A percentile compares a stretch with the other conserved stretches of the same genome.
These are phyloP conservation scores for Caenorhabditis virilis DNA, from an alignment of 2,888 invertebrate genomes.

Conservation along the genomic window DNA sequence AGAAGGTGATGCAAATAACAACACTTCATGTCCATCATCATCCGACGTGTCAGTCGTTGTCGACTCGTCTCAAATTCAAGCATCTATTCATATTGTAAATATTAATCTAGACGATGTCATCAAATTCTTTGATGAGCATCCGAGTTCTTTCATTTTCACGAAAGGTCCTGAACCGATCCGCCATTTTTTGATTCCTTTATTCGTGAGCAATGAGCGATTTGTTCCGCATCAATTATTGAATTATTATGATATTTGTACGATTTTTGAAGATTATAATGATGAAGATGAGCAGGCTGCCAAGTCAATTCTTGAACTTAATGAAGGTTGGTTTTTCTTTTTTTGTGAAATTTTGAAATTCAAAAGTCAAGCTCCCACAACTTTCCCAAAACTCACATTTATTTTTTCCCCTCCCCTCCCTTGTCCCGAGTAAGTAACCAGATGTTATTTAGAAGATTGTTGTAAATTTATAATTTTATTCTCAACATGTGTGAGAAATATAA, in stretches of 20 bases:
- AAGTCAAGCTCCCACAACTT: no score
- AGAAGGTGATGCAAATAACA: slow-evolving; percentile 27
- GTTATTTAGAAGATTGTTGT: no score
- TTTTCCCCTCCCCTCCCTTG: no score
- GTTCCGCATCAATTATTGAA: slow-evolving; percentile 22
- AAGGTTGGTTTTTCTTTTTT: slow-evolving; percentile 23
- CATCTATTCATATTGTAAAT: slow-evolving; percentile 28
- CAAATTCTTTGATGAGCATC: slow-evolving; percentile 24
- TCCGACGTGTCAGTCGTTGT: neutral
- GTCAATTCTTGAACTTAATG: slow-evolving; percentile 18
- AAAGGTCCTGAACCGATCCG: slow-evolving; percentile 24
- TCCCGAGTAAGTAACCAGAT: no score
- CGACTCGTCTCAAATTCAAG: neutral
- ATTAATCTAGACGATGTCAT: slow-evolving; percentile 23
- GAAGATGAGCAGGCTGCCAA: slow-evolving; percentile 15
- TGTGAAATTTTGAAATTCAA: no score
- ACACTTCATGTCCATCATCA: slow-evolving; percentile 9
- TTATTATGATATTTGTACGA: slow-evolving; percentile 27
- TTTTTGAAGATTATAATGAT: neutral
- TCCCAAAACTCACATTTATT: no score
- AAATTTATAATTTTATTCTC: no score
- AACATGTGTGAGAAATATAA: no score
- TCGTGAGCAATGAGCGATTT: slow-evolving; percentile 13
- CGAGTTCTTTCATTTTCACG: slow-evolving; percentile 16
- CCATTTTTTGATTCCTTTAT: slow-evolving; percentile 29